Base-by-base conservation (phyloP, 30 jellyfish, hydroid and myxozoan genomes). In the Hydractinia symbiolongicarpus region DNA sequence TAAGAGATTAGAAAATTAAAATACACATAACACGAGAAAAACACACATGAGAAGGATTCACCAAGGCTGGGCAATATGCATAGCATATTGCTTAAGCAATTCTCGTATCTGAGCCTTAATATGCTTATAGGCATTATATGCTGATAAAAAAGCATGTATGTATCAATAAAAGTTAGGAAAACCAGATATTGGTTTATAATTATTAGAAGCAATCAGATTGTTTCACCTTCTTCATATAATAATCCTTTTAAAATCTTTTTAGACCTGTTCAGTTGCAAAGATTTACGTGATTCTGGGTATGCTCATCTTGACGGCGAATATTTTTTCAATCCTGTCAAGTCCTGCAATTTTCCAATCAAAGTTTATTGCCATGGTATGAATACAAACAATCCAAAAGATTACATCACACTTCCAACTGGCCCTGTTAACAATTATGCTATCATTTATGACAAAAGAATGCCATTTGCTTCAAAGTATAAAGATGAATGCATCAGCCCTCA, bases 351-450 rank as follows among this genome's bases (percentile, higher is more conserved):
- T 8, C 91, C 96, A 1, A 74, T 89, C 66, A 79, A 80, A 54
- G 88, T 89, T n/a, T 89, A 89, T 78, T 89, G 96, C 67, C 95
- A 89, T 84, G 96, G 86, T n/a, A 89, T 84, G 95, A 55, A 83
- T 16, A 13, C 56, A 49, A 58, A 20, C 10, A 15, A 66, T 4
- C 96, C 96, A 14, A 86, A 64, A 9, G 94, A 89, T 56, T 89
- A 84, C 82, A 87, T 89, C 78, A 89, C 96, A 4, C 76, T 89
- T 62, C 91, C 95, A 16, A 89, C 88, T 40, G 96, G 96, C 13
- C 96, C 96, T 14, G 61, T 84, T 71, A 54, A 76, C 64, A 89
- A 89, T 83, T 84, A 51, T 79, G 96, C 96, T 7, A 79, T 72
- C 74, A 79, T 89, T 53, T 84, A 84, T 60, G 91, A 76, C 70